A percentile compares a stretch with the other conserved stretches of the same genome.
Conservation (phyloP, 2,797 vertebrate genomes). For the Dromococcyx pavoninus region DNA sequence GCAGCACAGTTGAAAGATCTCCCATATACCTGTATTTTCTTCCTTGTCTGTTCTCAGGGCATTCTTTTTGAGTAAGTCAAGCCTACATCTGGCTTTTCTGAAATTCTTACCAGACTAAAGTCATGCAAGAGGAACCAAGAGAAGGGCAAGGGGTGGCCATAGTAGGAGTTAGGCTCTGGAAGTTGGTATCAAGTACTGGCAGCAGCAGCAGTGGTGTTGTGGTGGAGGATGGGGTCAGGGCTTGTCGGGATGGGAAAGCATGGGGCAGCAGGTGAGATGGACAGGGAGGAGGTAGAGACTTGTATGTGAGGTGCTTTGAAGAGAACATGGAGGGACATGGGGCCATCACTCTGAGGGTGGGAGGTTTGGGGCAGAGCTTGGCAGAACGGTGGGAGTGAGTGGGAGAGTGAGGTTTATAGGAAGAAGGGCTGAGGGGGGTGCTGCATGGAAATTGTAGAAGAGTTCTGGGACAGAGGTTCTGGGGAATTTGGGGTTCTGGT, state of each 20-base stretch:
- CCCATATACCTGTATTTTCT: rapidly evolving
- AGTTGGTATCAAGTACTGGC: not conserved
- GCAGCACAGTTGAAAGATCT: not conserved
- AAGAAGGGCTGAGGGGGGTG: not conserved
- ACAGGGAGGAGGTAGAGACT: not conserved
- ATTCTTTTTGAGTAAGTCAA: not conserved
- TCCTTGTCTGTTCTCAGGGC: not conserved
- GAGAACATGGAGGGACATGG: rapidly evolving
- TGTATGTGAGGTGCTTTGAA: not conserved
- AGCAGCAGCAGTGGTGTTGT: not conserved
- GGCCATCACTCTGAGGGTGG: not conserved
- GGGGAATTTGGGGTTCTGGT: not conserved
- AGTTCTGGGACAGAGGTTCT: not conserved
- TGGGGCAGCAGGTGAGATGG: not conserved
- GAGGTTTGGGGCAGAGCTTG: not conserved
- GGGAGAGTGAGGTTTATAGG: not conserved
- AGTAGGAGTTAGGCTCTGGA: not conserved
- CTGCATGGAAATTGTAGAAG: not conserved
- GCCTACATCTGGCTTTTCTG: not conserved
- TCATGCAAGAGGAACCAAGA: not conserved
- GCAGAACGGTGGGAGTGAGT: not conserved
- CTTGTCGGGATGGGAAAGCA: not conserved
- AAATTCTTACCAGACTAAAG: not conserved
- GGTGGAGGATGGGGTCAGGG: not conserved
- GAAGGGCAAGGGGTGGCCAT: not conserved